Percentiles rank a stretch among this genome's conserved stretches.
Evolutionary conservation across 2,888 invertebrate species (phyloP).

Genomic region (Synergus gifuensis): DNA sequence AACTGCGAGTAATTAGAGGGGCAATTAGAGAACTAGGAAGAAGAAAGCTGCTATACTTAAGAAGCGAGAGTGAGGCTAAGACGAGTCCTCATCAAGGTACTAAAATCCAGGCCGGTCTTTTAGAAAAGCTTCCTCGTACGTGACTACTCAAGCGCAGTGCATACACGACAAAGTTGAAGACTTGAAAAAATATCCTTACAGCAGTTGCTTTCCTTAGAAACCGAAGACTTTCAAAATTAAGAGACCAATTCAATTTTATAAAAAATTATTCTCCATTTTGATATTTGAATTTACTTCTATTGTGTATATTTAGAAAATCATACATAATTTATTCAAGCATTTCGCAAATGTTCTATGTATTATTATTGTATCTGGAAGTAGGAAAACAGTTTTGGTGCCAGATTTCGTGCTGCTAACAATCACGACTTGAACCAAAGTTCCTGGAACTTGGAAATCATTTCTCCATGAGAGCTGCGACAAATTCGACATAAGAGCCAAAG

Average conservation of each 20-base stretch:
- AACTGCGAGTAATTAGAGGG: slow-evolving; percentile 22
- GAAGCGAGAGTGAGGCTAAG: slow-evolving; percentile 25
- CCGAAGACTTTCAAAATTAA: background rate
- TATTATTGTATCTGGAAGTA: background rate
- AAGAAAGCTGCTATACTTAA: slow-evolving; percentile 27
- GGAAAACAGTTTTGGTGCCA: background rate
- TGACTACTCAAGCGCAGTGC: slow-evolving; percentile 1
- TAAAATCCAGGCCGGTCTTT: slow-evolving; percentile 29
- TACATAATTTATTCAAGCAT: background rate
- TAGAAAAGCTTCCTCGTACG: slow-evolving; percentile 12
- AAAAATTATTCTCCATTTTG: background rate
- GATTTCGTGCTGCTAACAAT: background rate
- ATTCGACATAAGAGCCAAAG: slow-evolving; percentile 10
- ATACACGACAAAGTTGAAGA: background rate
- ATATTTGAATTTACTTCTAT: background rate
- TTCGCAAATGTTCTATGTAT: background rate
- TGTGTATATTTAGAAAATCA: background rate
- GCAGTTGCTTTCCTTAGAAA: slow-evolving; percentile 9
- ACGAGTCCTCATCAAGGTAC: slow-evolving; percentile 16
- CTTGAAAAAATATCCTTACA: background rate
- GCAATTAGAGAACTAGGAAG: slow-evolving; percentile 14
- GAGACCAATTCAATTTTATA: background rate
- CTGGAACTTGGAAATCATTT: background rate
- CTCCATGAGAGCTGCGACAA: background rate
- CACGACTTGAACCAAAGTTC: slow-evolving; percentile 1